These are phyloP conservation scores for Bostrychus sinensis DNA, from an alignment of 2,113 vertebrate species.

Conservation along the genomic window DNA sequence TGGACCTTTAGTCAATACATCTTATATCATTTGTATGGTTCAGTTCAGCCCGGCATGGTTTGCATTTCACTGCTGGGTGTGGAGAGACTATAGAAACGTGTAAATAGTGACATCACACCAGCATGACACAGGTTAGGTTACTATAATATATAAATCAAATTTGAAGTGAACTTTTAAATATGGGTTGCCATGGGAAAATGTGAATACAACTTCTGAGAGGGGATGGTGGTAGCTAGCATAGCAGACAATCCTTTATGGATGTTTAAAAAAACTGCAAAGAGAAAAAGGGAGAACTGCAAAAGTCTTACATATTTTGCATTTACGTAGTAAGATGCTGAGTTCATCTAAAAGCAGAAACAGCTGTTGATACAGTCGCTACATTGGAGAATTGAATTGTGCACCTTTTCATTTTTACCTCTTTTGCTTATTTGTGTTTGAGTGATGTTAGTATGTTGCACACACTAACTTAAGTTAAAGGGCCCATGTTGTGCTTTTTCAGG, in stretches of 20 bases:
- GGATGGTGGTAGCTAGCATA: not conserved
- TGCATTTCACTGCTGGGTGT: constrained; percentile 10
- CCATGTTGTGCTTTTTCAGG: too few species aligned
- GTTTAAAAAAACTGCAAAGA: too few species aligned
- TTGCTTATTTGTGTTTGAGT: too few species aligned
- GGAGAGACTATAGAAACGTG: not conserved
- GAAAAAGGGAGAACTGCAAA: too few species aligned
- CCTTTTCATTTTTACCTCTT: too few species aligned
- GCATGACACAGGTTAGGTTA: constrained; percentile 7
- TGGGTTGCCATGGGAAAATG: not conserved
- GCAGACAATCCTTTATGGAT: not conserved
- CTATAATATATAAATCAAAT: constrained; percentile 2
- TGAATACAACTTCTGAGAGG: not conserved
- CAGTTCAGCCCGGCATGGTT: constrained; percentile 3
- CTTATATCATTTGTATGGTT: not conserved
- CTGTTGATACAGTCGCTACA: too few species aligned
- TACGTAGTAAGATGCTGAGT: too few species aligned
- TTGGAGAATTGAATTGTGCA: too few species aligned
- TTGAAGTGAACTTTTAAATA: not conserved
- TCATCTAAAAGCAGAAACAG: too few species aligned
- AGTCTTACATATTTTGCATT: too few species aligned
- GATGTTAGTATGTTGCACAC: too few species aligned
- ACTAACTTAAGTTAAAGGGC: too few species aligned
- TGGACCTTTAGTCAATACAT: constrained; percentile 26
- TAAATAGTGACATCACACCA: constrained; percentile 13